phyloP scores from a whole-genome alignment of 2,888 invertebrate genomes.

The Plagodis pulveraria region DNA sequence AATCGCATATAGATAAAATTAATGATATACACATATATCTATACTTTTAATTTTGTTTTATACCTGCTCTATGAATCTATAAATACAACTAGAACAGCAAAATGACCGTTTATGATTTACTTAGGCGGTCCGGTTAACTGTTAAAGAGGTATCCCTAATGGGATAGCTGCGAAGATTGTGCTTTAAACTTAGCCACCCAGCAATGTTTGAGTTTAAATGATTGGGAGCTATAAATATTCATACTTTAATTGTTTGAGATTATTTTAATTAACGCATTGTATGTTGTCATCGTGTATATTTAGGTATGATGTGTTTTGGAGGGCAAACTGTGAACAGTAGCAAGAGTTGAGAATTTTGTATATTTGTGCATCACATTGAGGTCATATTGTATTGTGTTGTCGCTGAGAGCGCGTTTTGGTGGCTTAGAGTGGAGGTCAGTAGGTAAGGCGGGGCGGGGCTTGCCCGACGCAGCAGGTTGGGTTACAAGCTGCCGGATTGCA shows the following conservation, averaged over 20 bases:
- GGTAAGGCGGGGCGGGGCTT: slow-evolving; percentile 30
- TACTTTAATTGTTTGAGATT: not conserved
- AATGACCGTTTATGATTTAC: slow-evolving; percentile 23
- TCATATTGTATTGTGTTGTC: slow-evolving; percentile 55
- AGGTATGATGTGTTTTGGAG: slow-evolving; percentile 35
- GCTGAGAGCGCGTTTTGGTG: slow-evolving; percentile 62
- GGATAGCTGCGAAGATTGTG: slow-evolving; percentile 21
- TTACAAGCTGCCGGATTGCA: slow-evolving; percentile 33
- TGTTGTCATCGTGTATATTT: slow-evolving; percentile 37
- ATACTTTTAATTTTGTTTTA: no score
- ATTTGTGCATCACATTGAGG: slow-evolving; percentile 49
- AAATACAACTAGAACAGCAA: no score
- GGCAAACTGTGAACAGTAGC: slow-evolving; percentile 16
- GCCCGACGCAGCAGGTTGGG: slow-evolving; percentile 43
- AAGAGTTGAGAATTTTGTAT: slow-evolving; percentile 25
- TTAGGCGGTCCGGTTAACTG: slow-evolving; percentile 34
- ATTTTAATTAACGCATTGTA: slow-evolving; percentile 19
- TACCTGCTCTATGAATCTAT: no score
- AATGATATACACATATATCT: no score
- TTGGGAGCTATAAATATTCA: not conserved
- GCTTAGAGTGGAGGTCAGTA: slow-evolving; percentile 54
- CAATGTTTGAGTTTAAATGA: not conserved
- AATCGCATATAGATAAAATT: no score
- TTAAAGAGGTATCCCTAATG: slow-evolving; percentile 32
- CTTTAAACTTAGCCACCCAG: not conserved